phyloP scores from a whole-genome alignment of 2,113 vertebrate genomes.

The Chionomys nivalis region DNA sequence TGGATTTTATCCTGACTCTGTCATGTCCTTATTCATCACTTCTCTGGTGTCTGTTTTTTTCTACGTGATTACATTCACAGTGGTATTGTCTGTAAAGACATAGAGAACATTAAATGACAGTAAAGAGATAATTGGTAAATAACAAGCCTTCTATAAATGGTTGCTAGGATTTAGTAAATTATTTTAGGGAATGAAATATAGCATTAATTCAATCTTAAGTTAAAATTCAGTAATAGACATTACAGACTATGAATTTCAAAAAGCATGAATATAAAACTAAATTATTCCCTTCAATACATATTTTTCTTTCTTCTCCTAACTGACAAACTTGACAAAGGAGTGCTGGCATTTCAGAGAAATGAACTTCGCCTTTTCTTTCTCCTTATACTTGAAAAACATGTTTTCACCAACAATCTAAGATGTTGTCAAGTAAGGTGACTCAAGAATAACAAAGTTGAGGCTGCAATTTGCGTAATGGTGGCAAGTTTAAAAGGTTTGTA shows the following conservation, averaged over 20 bases:
- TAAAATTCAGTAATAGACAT: not conserved
- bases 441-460: not conserved
- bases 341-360: conserved; percentile 43
- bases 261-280: not conserved
- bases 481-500: not conserved
- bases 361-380: not conserved
- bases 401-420: not conserved
- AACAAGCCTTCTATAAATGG: not conserved
- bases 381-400: conserved; percentile 19
- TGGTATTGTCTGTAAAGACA: not conserved
- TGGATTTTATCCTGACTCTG: not conserved
- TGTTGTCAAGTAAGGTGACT: not conserved
- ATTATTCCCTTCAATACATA: not conserved
- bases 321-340: not conserved
- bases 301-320: conserved; percentile 20
- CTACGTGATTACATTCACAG: not conserved
- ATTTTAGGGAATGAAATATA: not conserved
- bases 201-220: not conserved
- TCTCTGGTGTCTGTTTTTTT: not conserved
- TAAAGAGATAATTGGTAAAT: not conserved
- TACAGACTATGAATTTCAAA: not conserved
- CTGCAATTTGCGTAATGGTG: not conserved
- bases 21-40: not conserved
- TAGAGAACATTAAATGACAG: not conserved
- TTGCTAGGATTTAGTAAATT: not conserved